A percentile compares a stretch with the other conserved stretches of the same genome.
Evolutionary conservation across 2,888 invertebrate species (phyloP).

Genomic region (Chrysina gloriosa): DNA sequence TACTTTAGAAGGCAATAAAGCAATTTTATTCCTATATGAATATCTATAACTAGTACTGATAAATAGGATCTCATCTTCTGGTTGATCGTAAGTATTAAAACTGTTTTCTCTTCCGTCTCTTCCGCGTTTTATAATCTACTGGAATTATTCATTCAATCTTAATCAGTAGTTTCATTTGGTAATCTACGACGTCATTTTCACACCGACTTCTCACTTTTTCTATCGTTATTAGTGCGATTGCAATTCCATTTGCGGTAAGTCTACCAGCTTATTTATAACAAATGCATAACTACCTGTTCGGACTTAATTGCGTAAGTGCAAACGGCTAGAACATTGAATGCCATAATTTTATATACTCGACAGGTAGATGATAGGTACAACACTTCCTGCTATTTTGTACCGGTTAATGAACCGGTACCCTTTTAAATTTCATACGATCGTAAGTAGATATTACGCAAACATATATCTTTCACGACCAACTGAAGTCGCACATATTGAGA

Average conservation of each 20-base stretch:
- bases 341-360: not conserved
- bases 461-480: not conserved
- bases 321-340: not conserved
- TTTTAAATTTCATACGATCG: not conserved
- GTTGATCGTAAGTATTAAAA: no score
- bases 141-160: no score
- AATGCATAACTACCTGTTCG: not conserved
- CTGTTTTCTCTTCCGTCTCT: no score
- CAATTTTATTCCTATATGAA: no score
- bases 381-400: conserved; percentile 4
- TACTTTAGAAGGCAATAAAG: no score
- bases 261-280: not conserved
- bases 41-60: no score
- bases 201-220: no score
- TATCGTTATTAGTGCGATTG: not conserved
- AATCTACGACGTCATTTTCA: no score
- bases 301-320: not conserved
- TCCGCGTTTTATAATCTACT: no score
- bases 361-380: not conserved
- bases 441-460: not conserved
- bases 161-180: no score
- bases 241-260: not conserved
- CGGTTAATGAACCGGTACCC: not conserved
- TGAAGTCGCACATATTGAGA: not conserved
- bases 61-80: no score